Base-by-base conservation (phyloP, 92 coral and sea anemone genomes). In the Diadumene lineata region DNA sequence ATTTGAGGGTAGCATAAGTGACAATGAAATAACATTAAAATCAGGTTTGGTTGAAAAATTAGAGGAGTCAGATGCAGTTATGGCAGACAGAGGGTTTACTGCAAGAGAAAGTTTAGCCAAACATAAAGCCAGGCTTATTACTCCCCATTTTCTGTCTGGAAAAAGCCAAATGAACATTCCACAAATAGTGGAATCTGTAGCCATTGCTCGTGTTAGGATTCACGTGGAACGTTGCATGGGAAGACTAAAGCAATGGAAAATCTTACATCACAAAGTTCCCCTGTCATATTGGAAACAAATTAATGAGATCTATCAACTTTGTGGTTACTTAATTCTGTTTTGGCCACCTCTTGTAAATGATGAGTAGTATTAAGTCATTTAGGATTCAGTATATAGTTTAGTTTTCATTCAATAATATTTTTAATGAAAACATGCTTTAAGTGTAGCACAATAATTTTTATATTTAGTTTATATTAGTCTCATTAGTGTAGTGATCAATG, bases 1-100 rank as follows among this genome's bases (percentile, higher is more conserved):
- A 16, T 79, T 82, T 62, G 77, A 72, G 30, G 90, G 94, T n/a
- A 70, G 85, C 29, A 63, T 86, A 34, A 89, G 90, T 85, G 90
- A 89, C 66, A 82, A 82, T 60, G 86, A 85, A 31, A 82, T 89
- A 3, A 83, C 86, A 11, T 27, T 38, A 46, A 78, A 86, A 64
- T 70, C 82, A 76, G 91, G 88, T 11, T 69, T 90, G 64, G n/a
- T 86, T 53, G 50, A 64, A 9, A 61, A 76, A 67, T 73, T 84
- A 0, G 82, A 86, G 58, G 60, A 56, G 32, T 80, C 87, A 29
- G 92, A 90, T 60, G 69, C 96, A 18, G 61, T 83, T 18, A 86
- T 90, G 96, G 89, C 86, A 11, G 85, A 89, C 50, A 56, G 68
- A 43, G 89, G 89, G 26, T 84, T 68, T 66, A 84, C 82, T 0